Conservation (phyloP, 2,888 invertebrate species). For the Hylaea fasciaria region DNA sequence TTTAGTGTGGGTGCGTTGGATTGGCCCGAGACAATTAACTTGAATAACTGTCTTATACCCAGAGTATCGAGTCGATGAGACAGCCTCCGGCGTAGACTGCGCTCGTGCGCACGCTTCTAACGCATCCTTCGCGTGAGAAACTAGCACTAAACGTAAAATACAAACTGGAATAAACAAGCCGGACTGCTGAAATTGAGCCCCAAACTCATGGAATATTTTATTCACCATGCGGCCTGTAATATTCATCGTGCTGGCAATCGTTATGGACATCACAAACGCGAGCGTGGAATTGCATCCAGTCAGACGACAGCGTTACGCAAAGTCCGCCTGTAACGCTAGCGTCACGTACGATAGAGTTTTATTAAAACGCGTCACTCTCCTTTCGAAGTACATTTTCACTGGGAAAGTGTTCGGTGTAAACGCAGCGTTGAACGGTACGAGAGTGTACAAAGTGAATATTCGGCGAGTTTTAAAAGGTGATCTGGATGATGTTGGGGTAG, state of each 20-base stretch:
- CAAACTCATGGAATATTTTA: slow-evolving; percentile 36
- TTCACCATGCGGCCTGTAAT: slow-evolving; percentile 45
- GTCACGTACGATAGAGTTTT: slow-evolving; percentile 62
- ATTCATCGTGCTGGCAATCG: slow-evolving; percentile 56
- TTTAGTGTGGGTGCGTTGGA: not conserved
- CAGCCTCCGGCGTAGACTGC: slow-evolving; percentile 74
- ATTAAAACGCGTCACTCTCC: slow-evolving; percentile 66
- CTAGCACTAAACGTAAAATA: slow-evolving; percentile 18
- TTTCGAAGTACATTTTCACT: slow-evolving; percentile 74
- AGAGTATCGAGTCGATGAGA: slow-evolving; percentile 48
- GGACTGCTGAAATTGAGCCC: slow-evolving; percentile 4
- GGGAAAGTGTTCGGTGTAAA: slow-evolving; percentile 71
- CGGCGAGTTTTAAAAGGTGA: slow-evolving; percentile 75
- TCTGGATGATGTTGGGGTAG: slow-evolving; percentile 68
- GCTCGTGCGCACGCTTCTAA: slow-evolving; percentile 74
- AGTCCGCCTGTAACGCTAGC: slow-evolving; percentile 54
- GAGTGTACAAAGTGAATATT: slow-evolving; percentile 73
- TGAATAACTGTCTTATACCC: slow-evolving; percentile 37
- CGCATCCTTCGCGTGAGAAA: slow-evolving; percentile 49
- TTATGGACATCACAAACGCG: slow-evolving; percentile 49
- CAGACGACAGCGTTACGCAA: slow-evolving; percentile 44
- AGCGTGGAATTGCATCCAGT: slow-evolving; percentile 49
- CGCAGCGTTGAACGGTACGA: slow-evolving; percentile 53
- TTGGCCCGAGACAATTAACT: not conserved
- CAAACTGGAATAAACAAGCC: slow-evolving; percentile 25